A percentile compares a stretch with the other conserved stretches of the same genome.
phyloP scores from a whole-genome alignment of 2,113 vertebrate species.

The Pheucticus melanocephalus region DNA sequence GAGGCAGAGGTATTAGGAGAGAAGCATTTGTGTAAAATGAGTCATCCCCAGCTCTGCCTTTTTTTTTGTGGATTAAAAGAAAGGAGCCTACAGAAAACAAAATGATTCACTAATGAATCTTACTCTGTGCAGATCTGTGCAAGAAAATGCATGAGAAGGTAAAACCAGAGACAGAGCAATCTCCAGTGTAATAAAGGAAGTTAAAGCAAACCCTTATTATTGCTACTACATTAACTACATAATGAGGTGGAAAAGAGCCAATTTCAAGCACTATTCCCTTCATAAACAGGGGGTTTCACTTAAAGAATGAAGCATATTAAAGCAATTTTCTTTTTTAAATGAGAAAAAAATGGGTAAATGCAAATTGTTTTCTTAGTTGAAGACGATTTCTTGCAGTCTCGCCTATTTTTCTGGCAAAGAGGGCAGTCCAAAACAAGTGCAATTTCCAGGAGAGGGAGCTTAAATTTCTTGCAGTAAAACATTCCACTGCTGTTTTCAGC shows the following conservation, averaged over 20 bases:
- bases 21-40: not conserved
- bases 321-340: not conserved
- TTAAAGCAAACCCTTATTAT: not conserved
- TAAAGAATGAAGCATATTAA: not conserved
- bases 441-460: slow-evolving; percentile 60
- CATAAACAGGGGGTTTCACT: not conserved
- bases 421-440: slow-evolving; percentile 53
- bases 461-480: slow-evolving; percentile 61
- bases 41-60: slow-evolving; percentile 40
- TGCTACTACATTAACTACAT: not conserved
- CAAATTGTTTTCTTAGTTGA: not conserved
- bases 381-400: slow-evolving; percentile 25
- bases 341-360: not conserved
- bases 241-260: slow-evolving; percentile 11
- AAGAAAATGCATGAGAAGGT: not conserved
- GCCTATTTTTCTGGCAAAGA: slow-evolving; percentile 42
- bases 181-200: not conserved
- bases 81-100: not conserved
- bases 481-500: slow-evolving; percentile 65
- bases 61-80: not conserved
- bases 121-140: not conserved
- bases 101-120: not conserved
- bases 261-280: not conserved
- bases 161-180: not conserved
- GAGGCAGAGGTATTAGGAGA: not conserved